phyloP scores from a whole-genome alignment of 2,888 invertebrate genomes.

The Phalera bucephala region DNA sequence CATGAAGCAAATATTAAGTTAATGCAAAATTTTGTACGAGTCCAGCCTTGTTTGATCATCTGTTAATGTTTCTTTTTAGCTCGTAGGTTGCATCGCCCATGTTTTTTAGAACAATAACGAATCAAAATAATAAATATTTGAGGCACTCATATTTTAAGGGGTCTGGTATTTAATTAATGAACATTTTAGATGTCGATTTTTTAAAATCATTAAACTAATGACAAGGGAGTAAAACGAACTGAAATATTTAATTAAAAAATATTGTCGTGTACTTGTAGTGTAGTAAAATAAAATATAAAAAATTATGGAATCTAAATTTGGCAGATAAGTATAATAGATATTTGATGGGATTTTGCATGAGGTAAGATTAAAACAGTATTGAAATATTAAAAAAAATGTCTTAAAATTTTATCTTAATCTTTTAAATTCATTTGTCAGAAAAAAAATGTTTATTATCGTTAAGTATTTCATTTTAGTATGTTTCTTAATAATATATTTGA shows the following conservation, averaged over 20 bases:
- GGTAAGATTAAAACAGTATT: constrained; percentile 23
- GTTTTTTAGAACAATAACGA: too few relatives aligned
- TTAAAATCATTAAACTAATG: constrained; percentile 58
- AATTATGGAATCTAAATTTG: constrained; percentile 29
- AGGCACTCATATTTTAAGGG: constrained; percentile 30
- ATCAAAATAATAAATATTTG: constrained; percentile 33
- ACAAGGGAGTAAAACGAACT: constrained; percentile 77
- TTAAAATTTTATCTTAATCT: constrained; percentile 4
- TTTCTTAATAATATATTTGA: too few relatives aligned
- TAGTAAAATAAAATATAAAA: constrained; percentile 42
- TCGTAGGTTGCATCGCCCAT: too few relatives aligned
- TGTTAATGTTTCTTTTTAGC: too few relatives aligned
- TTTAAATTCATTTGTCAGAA: constrained; percentile 2
- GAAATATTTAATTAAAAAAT: constrained; percentile 63
- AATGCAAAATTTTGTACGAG: too few relatives aligned
- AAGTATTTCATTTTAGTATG: too few relatives aligned
- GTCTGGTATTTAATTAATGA: constrained; percentile 28
- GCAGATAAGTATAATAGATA: constrained; percentile 37
- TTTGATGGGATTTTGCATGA: constrained; percentile 48
- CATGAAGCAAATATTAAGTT: too few relatives aligned
- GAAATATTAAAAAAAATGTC: constrained; percentile 11
- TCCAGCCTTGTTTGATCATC: too few relatives aligned
- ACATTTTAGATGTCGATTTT: constrained; percentile 50
- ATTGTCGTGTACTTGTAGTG: constrained; percentile 60
- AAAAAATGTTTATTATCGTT: too few relatives aligned